Evolutionary conservation across 2,113 vertebrate genomes (phyloP), one percentile per base, ranked within the genome.

Genomic region (Lampris incognitus): DNA sequence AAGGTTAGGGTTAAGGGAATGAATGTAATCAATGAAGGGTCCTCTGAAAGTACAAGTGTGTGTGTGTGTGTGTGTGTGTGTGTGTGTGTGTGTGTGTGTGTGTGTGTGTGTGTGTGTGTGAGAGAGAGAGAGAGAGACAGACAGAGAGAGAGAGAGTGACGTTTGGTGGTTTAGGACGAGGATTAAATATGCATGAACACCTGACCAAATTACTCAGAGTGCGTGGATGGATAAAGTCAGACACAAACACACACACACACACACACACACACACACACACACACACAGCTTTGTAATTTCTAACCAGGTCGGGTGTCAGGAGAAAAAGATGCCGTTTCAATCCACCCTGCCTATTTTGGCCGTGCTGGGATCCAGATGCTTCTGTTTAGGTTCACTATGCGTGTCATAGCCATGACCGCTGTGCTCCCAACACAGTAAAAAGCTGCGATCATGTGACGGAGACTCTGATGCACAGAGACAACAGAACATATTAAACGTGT

Each of bases 401-500:
- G 24, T 40, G 6, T 63, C 41, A 63, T 13, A 40, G n/a, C n/a
- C 7, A 42, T 46, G 60, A 44, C 46, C 41, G 10, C 51, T n/a
- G 9, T 54, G 51, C 51, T 54, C 51, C 62, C 11, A 24, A 48
- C n/a, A 38, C 24, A 11, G 37, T 49, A 65, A 65, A n/a, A 65
- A 49, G 44, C 46, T 65, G 24, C 36, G 36, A 65, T 7, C 9
- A n/a, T 74, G 42, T 71, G 48, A 67, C 67, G 56, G 72, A 55
- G 42, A 40, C 65, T 11, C 38, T 60, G 24, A 66, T 57, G 63
- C 54, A 72, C 36, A 9, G 55, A 76, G 51, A 78, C 64, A 63
- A 13, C 62, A 51, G 48, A 67, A 70, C 64, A 51, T 42, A 77
- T 50, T 39, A 49, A 58, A 67, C 9, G 13, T n/a, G 49, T 46